Percentiles rank a stretch among this genome's conserved stretches.
phyloP scores from a whole-genome alignment of 2,888 invertebrate species.

The Idaea dimidiata region DNA sequence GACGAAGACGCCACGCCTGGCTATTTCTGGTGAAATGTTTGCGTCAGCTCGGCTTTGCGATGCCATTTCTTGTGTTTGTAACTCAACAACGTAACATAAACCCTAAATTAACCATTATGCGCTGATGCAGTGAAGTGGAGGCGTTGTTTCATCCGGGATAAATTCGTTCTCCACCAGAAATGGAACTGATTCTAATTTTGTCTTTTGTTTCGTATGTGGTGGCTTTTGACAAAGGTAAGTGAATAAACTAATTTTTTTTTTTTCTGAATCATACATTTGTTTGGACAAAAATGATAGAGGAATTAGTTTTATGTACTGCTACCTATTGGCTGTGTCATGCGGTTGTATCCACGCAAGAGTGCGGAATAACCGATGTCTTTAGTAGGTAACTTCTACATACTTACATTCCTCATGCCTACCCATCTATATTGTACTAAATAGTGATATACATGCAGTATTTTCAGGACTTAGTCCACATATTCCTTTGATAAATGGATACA shows the following conservation, averaged over 20 bases:
- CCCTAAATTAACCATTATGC: slow-evolving; percentile 18
- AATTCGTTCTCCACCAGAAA: slow-evolving; percentile 29
- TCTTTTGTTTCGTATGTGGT: slow-evolving; percentile 45
- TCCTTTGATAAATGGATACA: too few relatives aligned
- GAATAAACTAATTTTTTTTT: neutral
- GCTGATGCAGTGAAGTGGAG: slow-evolving; percentile 11
- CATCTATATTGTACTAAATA: too few relatives aligned
- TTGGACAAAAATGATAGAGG: neutral
- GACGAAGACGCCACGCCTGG: slow-evolving; percentile 14
- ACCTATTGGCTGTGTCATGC: too few relatives aligned
- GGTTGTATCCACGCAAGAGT: too few relatives aligned
- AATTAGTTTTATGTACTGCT: neutral
- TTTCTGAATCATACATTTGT: neutral
- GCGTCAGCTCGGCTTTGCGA: neutral
- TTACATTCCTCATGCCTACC: too few relatives aligned
- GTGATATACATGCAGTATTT: too few relatives aligned
- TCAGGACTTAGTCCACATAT: too few relatives aligned
- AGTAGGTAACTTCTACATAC: too few relatives aligned
- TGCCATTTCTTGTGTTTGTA: slow-evolving; percentile 6
- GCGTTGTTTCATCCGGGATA: neutral
- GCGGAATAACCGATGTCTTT: too few relatives aligned
- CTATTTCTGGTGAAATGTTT: slow-evolving; percentile 11
- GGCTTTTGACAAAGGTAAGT: slow-evolving; percentile 63
- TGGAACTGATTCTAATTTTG: slow-evolving; percentile 58
- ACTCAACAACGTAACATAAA: neutral